Evolutionary conservation across 2,888 invertebrate genomes (phyloP).

Genomic region (Arrhopalites spinosus): DNA sequence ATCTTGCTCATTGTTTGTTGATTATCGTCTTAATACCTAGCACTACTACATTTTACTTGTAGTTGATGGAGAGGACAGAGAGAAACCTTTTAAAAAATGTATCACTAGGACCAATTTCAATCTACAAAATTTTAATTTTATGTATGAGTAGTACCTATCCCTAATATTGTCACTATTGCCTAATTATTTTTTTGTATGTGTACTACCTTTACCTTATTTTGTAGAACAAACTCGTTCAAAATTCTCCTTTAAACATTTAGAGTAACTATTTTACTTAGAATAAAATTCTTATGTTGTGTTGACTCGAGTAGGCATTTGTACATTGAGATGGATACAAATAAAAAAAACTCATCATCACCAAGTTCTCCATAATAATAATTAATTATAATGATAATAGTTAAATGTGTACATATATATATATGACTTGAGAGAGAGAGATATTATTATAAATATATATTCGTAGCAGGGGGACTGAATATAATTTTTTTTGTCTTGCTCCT

Average conservation of each 20-base stretch:
- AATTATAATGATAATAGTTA: conserved; percentile 13
- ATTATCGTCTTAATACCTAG: conserved; percentile 20
- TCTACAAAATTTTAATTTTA: background rate
- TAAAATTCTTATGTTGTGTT: background rate
- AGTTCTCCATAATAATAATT: background rate
- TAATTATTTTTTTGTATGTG: background rate
- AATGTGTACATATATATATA: background rate
- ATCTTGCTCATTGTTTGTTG: conserved; percentile 35
- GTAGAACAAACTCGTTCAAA: no score
- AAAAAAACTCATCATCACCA: background rate
- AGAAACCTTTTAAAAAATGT: background rate
- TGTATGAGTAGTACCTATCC: background rate
- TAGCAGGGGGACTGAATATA: conserved; percentile 6
- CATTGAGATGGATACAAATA: background rate
- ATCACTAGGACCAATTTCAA: background rate
- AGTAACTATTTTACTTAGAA: background rate
- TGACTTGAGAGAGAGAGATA: conserved; percentile 13
- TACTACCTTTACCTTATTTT: no score
- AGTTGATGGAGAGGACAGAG: background rate
- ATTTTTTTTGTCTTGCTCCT: no score
- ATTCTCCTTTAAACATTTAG: no score
- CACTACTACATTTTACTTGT: background rate
- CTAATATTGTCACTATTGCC: background rate
- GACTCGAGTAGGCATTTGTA: no score
- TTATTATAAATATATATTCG: background rate